Percentiles rank a stretch among this genome's conserved stretches.
phyloP scores from a whole-genome alignment of 2,797 vertebrate species.

The Sebastes minor region DNA sequence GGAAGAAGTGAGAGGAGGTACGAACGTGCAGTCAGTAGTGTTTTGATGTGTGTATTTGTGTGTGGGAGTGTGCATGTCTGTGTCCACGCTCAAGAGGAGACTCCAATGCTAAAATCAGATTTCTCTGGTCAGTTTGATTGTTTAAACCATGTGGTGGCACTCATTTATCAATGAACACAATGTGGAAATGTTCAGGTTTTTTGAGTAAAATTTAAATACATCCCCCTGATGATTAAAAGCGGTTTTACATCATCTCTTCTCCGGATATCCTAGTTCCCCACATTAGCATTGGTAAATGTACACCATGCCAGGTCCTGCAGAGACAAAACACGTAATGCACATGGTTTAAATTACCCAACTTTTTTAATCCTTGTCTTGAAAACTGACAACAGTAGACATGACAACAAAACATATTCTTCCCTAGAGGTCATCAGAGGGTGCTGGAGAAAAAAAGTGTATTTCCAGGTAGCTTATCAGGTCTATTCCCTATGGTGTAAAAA shows the following conservation, averaged over 20 bases:
- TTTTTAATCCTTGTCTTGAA: slow-evolving; percentile 40
- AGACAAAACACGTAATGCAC: slow-evolving; percentile 37
- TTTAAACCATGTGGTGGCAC: not conserved
- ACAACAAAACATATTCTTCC: not conserved
- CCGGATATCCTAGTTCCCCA: slow-evolving; percentile 1
- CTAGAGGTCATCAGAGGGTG: not conserved
- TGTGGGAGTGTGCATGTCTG: not conserved
- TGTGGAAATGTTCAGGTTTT: slow-evolving; percentile 18
- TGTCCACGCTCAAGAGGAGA: not conserved
- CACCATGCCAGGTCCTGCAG: slow-evolving; percentile 37
- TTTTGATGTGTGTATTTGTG: not conserved
- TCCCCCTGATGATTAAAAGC: slow-evolving; percentile 26
- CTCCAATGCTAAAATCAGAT: slow-evolving; percentile 12
- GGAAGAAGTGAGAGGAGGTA: slow-evolving; percentile 1
- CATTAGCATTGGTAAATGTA: slow-evolving; percentile 34
- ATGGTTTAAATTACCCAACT: slow-evolving; percentile 56
- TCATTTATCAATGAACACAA: slow-evolving; percentile 9
- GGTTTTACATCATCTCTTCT: slow-evolving; percentile 35
- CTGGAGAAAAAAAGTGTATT: slow-evolving; percentile 11
- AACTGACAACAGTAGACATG: slow-evolving; percentile 6
- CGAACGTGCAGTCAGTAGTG: not conserved
- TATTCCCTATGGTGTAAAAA: slow-evolving; percentile 23
- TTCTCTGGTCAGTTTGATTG: slow-evolving; percentile 6
- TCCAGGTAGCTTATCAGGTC: slow-evolving; percentile 13
- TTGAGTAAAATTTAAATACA: slow-evolving; percentile 13